Evolutionary conservation across 2,888 invertebrate genomes (phyloP), one percentile per base, ranked within the genome.

Genomic region (Acanthosepion pharaonis): DNA sequence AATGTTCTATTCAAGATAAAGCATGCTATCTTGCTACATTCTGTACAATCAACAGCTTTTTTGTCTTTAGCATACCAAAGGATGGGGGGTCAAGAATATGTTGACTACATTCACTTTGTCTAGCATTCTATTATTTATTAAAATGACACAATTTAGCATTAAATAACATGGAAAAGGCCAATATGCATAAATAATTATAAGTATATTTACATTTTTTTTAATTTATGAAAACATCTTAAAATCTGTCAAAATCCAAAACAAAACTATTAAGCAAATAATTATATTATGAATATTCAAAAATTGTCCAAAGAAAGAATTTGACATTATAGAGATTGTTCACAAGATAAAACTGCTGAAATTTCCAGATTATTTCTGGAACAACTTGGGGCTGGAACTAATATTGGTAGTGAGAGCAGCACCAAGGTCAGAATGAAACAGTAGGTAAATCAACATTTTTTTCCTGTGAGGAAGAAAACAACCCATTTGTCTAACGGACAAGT

Each of bases 401-500:
- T 78, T 15, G 18, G 15, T 15, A 33, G 9, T 78, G 78, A n/a
- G 78, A 78, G n/a, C 15, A 33, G 78, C 78, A 78, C 33, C 33
- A n/a, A 78, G 78, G 78, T 78, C 78, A 78, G 78, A 78, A n/a
- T 78, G n/a, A n/a, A 78, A 78, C 78, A 78, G n/a, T 9, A 78
- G 78, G 78, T 78, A n/a, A n/a, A 78, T 11, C n/a, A 33, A 33
- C 78, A 78, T 78, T 78, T 78, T 78, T 33, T 33, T 78, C n/a
- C 33, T 15, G 33, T 78, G 78, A 78, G 78, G 15, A 78, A n/a
- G 18, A 78, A 64, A 78, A n/a, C 33, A 78, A 78, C 78, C 11
- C 11, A 33, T 15, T 15, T n/a, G 78, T 78, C 78, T 78, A 23
- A 78, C 0, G 18, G 78, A 18, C n/a, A 33, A 78, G 11, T 78